Evolutionary conservation across 1,140 invertebrate genomes (phyloP).

Genomic region (Lordiphosa mommai): DNA sequence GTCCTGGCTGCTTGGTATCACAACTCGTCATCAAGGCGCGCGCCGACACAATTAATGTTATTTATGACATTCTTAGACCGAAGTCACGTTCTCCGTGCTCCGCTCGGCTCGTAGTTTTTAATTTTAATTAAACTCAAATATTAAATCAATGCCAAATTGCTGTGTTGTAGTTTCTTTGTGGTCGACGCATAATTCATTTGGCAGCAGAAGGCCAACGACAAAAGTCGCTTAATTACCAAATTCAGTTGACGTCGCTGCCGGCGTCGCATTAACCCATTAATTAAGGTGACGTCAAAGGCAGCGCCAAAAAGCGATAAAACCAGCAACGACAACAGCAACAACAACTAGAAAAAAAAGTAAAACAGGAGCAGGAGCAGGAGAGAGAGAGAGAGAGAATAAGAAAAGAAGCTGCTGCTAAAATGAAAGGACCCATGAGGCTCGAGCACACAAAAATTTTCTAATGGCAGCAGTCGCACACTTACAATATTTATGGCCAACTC

Average conservation of each 20-base stretch:
- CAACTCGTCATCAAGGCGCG: constrained; percentile 63
- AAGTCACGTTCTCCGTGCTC: constrained; percentile 55
- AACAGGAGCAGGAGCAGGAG: constrained; percentile 6
- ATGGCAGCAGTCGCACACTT: constrained; percentile 40
- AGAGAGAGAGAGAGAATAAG: constrained; percentile 22
- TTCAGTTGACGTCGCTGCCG: constrained; percentile 45
- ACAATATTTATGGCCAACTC: constrained; percentile 55
- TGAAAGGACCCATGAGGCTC: constrained; percentile 14
- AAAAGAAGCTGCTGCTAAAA: constrained; percentile 6
- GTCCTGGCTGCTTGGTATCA: constrained; percentile 55
- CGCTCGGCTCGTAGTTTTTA: constrained; percentile 24
- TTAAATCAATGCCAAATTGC: constrained; percentile 70
- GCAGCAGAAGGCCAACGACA: constrained; percentile 64
- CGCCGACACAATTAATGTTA: constrained; percentile 65
- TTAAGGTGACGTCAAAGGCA: constrained; percentile 76
- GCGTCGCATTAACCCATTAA: constrained; percentile 75
- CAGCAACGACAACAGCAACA: constrained; percentile 27
- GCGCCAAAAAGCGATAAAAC: constrained; percentile 47
- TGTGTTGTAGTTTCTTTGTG: constrained; percentile 16
- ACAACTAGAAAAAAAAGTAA: no score
- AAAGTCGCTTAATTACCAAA: constrained; percentile 75
- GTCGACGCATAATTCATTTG: constrained; percentile 71
- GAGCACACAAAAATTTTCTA: constrained; percentile 46
- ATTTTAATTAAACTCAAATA: constrained; percentile 75
- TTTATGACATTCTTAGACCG: constrained; percentile 46